Conservation (phyloP, 64 coral and sea anemone genomes). For the Stylophora pistillata region DNA sequence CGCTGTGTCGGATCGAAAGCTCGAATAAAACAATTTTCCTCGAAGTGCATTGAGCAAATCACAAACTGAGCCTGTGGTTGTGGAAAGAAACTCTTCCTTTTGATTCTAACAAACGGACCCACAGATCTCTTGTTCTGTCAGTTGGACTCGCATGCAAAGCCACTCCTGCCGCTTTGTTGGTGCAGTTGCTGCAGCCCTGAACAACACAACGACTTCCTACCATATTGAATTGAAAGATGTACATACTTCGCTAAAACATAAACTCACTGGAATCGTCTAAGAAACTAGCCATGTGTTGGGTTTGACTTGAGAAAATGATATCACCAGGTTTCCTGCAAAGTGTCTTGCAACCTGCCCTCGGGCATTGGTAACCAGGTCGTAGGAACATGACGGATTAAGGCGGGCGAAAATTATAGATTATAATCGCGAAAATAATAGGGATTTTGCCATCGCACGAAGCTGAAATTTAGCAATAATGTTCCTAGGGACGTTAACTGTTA, state of each 20-base stretch:
- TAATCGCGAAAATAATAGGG: not conserved
- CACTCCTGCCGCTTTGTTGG: too few relatives aligned
- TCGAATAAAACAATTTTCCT: slow-evolving; percentile 35
- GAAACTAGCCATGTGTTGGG: too few relatives aligned
- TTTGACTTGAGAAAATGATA: too few relatives aligned
- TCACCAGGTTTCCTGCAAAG: too few relatives aligned
- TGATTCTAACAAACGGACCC: slow-evolving; percentile 24
- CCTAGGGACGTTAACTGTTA: not conserved
- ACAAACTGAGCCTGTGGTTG: slow-evolving; percentile 20
- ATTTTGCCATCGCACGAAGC: not conserved
- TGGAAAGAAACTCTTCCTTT: slow-evolving; percentile 43
- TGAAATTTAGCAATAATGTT: not conserved
- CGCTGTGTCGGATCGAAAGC: slow-evolving; percentile 31
- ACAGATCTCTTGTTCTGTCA: too few relatives aligned
- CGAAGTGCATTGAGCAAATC: slow-evolving; percentile 45
- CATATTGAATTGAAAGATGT: too few relatives aligned
- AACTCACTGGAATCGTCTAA: too few relatives aligned
- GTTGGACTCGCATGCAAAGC: too few relatives aligned
- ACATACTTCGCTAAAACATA: too few relatives aligned
- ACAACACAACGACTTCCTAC: too few relatives aligned
- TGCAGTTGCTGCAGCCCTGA: too few relatives aligned
- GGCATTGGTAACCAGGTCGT: not conserved
- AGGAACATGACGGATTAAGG: not conserved
- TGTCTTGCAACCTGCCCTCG: not conserved
- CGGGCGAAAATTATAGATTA: not conserved